A percentile compares a stretch with the other conserved stretches of the same genome.
Conservation (phyloP, 2,797 vertebrate species). For the Huso huso region DNA sequence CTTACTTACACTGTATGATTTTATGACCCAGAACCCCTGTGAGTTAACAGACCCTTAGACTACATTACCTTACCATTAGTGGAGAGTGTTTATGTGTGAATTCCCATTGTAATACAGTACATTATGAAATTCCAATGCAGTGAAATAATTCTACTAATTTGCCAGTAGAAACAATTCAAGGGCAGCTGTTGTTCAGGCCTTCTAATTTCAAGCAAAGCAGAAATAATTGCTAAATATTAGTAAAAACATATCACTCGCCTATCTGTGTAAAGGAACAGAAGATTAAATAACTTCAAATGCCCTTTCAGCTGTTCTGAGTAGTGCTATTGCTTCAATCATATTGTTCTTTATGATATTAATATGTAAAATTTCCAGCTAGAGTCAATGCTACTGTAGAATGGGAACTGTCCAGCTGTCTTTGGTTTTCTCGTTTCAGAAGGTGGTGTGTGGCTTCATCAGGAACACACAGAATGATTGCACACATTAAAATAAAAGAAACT, state of each 20-base stretch:
- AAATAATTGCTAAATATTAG: neutral
- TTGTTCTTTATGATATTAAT: too few relatives aligned
- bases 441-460: too few relatives aligned
- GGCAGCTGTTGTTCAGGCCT: conserved; percentile 25
- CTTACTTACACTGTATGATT: neutral
- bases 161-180: conserved; percentile 37
- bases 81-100: neutral
- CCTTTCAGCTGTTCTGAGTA: too few relatives aligned
- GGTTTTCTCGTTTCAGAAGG: too few relatives aligned
- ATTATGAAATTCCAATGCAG: neutral
- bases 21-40: neutral
- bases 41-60: neutral
- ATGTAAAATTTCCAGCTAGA: too few relatives aligned
- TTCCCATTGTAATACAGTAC: neutral
- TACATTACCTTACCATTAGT: neutral
- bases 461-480: too few relatives aligned
- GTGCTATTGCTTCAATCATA: too few relatives aligned
- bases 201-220: conserved; percentile 29
- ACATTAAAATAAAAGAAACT: too few relatives aligned
- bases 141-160: conserved; percentile 31
- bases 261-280: neutral
- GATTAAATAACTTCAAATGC: too few relatives aligned
- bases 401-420: too few relatives aligned
- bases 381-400: too few relatives aligned
- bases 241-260: neutral